Percentiles rank a stretch among this genome's conserved stretches.
These are phyloP conservation scores for Proisotoma minuta DNA, from an alignment of 2,888 invertebrate species.

Conservation along the genomic window DNA sequence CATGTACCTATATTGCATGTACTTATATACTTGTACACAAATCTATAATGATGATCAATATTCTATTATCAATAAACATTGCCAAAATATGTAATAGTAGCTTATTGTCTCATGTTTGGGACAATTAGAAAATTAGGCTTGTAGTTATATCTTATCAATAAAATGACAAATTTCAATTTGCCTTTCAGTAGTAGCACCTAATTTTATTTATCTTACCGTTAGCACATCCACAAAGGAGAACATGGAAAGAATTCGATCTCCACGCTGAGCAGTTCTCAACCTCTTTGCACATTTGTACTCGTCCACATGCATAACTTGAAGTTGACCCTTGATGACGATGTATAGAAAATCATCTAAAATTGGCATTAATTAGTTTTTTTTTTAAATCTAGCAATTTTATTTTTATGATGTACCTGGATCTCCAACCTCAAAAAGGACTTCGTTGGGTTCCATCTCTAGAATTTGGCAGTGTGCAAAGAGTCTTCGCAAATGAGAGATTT, in stretches of 20 bases:
- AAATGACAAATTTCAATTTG: too few species aligned
- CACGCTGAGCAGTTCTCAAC: conserved; percentile 13
- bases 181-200: too few species aligned
- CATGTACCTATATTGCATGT: too few species aligned
- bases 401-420: conserved; percentile 31
- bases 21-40: too few species aligned
- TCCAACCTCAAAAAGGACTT: conserved; percentile 20
- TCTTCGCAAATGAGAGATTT: background rate
- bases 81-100: too few species aligned
- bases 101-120: too few species aligned
- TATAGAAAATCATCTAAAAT: background rate
- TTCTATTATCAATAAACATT: too few species aligned
- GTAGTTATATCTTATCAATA: too few species aligned
- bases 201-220: too few species aligned
- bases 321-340: background rate
- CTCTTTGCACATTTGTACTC: background rate
- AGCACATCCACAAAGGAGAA: conserved; percentile 21
- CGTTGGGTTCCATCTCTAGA: conserved; percentile 5
- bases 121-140: too few species aligned
- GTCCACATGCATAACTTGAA: background rate
- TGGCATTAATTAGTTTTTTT: too few species aligned
- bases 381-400: background rate
- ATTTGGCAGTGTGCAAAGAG: conserved; percentile 16
- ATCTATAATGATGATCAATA: too few species aligned
- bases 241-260: conserved; percentile 19